A percentile compares a stretch with the other conserved stretches of the same genome.
phyloP scores from a whole-genome alignment of 2,797 vertebrate genomes.

The Mastacembelus armatus region DNA sequence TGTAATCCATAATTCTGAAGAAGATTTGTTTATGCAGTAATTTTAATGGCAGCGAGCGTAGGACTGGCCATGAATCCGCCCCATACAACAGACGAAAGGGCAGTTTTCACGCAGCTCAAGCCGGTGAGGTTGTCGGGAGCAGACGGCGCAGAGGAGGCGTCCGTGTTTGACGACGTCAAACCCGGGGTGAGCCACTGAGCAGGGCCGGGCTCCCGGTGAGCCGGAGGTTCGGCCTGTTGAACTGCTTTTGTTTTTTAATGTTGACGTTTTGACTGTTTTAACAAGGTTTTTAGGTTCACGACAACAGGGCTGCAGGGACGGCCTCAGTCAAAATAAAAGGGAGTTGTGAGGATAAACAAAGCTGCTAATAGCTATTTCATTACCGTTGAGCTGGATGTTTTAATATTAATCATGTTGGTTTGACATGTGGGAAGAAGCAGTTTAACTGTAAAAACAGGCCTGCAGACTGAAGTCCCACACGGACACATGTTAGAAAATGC shows the following conservation, averaged over 20 bases:
- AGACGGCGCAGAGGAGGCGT: constrained; percentile 84
- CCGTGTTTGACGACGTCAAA: constrained; percentile 94
- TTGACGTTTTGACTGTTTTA: too few relatives aligned
- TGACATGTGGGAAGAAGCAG: constrained; percentile 2
- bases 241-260: neutral
- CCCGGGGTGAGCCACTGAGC: constrained; percentile 75
- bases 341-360: neutral
- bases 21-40: neutral
- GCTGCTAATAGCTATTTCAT: neutral
- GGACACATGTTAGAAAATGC: constrained; percentile 15
- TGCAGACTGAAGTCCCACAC: constrained; percentile 43
- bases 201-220: neutral
- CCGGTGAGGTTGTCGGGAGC: constrained; percentile 87
- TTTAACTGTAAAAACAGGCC: constrained; percentile 32
- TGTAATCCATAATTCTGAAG: neutral
- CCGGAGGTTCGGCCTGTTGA: constrained; percentile 49
- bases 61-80: constrained; percentile 84
- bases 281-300: too few relatives aligned
- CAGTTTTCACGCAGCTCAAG: constrained; percentile 89
- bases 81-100: constrained; percentile 81
- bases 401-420: neutral
- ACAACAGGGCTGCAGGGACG: too few relatives aligned
- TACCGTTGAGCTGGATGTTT: neutral
- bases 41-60: constrained; percentile 85
- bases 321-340: neutral